Conservation (phyloP, 2,113 vertebrate genomes). For the Hyperoodon ampullatus region DNA sequence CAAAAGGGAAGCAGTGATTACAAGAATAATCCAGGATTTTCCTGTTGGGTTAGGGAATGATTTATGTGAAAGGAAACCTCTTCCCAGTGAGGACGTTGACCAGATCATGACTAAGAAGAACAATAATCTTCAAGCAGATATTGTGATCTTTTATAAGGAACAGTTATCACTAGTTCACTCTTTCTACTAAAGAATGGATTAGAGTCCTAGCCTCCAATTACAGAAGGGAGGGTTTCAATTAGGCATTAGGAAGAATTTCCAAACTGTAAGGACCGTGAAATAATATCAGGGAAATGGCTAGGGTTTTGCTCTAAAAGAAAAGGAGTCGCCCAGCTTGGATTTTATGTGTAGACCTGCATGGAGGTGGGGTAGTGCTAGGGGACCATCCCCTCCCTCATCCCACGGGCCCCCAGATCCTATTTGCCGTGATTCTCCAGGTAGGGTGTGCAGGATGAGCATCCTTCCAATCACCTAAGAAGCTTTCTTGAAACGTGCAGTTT, state of each 20-base stretch:
- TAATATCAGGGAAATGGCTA: neutral
- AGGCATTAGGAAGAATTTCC: neutral
- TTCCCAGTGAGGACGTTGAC: neutral
- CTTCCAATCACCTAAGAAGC: neutral
- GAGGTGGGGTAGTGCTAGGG: too few relatives aligned
- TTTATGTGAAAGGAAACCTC: neutral
- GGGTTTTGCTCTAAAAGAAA: neutral
- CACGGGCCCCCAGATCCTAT: accelerated
- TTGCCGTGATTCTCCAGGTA: neutral
- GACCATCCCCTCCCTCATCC: neutral
- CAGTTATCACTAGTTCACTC: neutral
- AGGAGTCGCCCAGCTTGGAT: neutral
- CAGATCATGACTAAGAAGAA: neutral
- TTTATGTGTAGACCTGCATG: neutral
- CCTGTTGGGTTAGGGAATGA: neutral
- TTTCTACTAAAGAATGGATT: neutral
- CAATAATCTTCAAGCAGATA: neutral
- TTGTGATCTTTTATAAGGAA: neutral
- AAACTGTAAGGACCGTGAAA: neutral
- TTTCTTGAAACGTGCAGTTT: neutral
- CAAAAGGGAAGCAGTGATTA: neutral
- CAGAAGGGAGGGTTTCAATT: neutral
- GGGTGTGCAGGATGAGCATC: neutral
- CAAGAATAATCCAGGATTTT: neutral
- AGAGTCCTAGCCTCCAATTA: neutral